phyloP scores from a whole-genome alignment of 2,888 invertebrate species.

The Melieria omissa region DNA sequence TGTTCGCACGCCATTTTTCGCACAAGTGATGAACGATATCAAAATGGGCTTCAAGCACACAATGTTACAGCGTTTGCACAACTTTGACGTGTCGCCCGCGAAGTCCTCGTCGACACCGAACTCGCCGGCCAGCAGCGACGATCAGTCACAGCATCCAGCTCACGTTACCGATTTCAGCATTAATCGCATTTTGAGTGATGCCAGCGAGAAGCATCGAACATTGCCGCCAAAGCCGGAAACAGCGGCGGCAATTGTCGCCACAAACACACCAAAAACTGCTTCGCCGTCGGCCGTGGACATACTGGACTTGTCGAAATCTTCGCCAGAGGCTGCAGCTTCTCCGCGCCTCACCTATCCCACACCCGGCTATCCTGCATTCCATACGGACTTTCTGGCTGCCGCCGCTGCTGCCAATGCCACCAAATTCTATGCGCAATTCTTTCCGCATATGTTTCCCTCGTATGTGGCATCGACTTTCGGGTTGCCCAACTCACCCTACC shows the following conservation, averaged over 20 bases:
- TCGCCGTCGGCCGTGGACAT: conserved; percentile 32
- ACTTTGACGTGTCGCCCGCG: conserved; percentile 54
- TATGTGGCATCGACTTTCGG: conserved; percentile 8
- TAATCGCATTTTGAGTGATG: conserved; percentile 54
- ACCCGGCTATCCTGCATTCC: conserved; percentile 38
- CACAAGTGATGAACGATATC: conserved; percentile 55
- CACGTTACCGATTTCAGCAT: conserved; percentile 66
- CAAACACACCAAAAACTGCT: conserved; percentile 18
- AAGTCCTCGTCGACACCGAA: conserved; percentile 34
- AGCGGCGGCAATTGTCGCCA: background rate
- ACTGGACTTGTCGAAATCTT: conserved; percentile 59
- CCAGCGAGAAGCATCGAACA: background rate
- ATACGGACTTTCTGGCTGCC: conserved; percentile 56
- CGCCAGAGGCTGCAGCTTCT: conserved; percentile 18
- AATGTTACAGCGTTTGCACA: conserved; percentile 60
- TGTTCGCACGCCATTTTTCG: background rate
- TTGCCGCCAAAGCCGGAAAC: background rate
- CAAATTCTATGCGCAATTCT: conserved; percentile 62
- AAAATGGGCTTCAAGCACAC: conserved; percentile 65
- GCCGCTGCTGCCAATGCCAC: conserved; percentile 57
- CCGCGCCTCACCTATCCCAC: conserved; percentile 6
- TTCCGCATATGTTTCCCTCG: conserved; percentile 58
- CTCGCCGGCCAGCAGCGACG: conserved; percentile 9
- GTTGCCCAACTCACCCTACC: conserved; percentile 50
- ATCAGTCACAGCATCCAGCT: conserved; percentile 26